Evolutionary conservation across 1,140 invertebrate genomes (phyloP), one percentile per base, ranked within the genome.

Genomic region (Musca vetustissima): DNA sequence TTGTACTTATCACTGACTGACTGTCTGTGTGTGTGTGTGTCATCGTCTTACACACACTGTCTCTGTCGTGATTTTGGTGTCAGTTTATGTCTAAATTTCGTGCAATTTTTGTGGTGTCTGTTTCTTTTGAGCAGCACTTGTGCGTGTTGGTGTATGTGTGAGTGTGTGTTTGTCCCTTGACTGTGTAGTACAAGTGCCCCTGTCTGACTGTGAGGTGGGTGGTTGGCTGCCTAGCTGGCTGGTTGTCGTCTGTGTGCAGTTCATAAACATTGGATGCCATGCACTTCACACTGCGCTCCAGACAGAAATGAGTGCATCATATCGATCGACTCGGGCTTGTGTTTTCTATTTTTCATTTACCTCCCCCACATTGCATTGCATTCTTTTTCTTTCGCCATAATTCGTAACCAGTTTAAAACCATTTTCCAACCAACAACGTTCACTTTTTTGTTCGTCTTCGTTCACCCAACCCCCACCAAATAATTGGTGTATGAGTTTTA

Each of bases 291-390:
- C 70, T 76, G 73, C 78, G 78, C 76, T 75, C 76, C 78, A 80
- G 78, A 80, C 78, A 80, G 77, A 80, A 80, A 80, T 80, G 78
- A 80, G 78, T 80, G 78, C 78, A 80, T 80, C 78, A 80, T 80
- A 80, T 80, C 78, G 78, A 80, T 80, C 78, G 78, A 72, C 66
- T 72, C 64, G 67, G 67, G 69, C 17, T 70, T 57, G 21, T 69
- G 43, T 70, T 70, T 70, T 36, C 50, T 59, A n/a, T n/a, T n/a
- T n/a, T n/a, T n/a, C n/a, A n/a, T n/a, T n/a, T n/a, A n/a, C n/a
- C n/a, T 59, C 64, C 21, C 32, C 21, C 25, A 67, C n/a, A n/a
- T n/a, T n/a, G n/a, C n/a, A 1, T 25, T 48, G 32, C 64, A 14
- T 17, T 50, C 21, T 52, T n/a, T 32, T 14, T 52, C 13, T 25